Percentiles rank a stretch among this genome's conserved stretches.
Conservation (phyloP, 1,140 invertebrate species). For the Cotesia vestalis region DNA sequence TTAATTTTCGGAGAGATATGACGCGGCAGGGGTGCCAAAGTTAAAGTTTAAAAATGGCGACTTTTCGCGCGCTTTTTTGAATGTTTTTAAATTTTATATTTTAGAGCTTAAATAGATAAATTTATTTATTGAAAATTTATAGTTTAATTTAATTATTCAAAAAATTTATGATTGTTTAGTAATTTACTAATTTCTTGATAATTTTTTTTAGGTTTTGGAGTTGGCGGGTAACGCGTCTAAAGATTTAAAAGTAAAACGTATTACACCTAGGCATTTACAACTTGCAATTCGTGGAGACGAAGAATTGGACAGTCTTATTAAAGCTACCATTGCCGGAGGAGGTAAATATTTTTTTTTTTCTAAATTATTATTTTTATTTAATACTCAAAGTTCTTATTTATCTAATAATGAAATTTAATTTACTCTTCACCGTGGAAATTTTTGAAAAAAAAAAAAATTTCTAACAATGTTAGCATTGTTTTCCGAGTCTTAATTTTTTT, state of each 20-base stretch:
- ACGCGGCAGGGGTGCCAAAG: no score
- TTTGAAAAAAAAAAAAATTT: no score
- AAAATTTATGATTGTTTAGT: neutral
- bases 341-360: conserved; percentile 66
- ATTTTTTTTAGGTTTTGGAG: conserved; percentile 81
- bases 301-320: conserved; percentile 98
- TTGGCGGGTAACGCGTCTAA: conserved; percentile 99
- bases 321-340: conserved; percentile 99
- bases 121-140: no score
- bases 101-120: no score
- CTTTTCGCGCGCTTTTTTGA: conserved; percentile 13
- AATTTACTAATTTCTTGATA: no score
- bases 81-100: neutral
- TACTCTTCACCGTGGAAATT: no score
- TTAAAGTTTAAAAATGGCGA: neutral
- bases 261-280: conserved; percentile 98
- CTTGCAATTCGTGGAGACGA: conserved; percentile 99
- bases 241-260: conserved; percentile 99
- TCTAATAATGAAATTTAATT: no score
- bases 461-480: no score
- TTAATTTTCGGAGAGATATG: no score
- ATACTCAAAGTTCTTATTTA: no score
- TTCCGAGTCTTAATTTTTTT: no score
- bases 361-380: no score
- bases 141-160: conserved; percentile 15